Conservation (phyloP, 2,888 invertebrate species). For the Stenurella melanura region DNA sequence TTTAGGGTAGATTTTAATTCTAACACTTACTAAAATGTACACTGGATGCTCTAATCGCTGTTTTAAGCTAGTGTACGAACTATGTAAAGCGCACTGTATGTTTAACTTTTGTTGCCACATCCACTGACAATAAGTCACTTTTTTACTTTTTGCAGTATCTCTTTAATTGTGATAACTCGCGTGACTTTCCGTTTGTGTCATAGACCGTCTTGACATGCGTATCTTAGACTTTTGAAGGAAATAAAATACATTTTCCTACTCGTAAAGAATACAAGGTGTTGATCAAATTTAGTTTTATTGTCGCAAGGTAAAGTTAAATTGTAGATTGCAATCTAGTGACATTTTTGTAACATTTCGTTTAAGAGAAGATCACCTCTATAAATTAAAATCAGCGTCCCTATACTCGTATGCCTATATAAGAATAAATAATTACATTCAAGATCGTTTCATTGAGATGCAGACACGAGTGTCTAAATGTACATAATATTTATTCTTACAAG, state of each 20-base stretch:
- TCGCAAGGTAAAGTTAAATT: neutral
- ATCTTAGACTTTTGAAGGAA: neutral
- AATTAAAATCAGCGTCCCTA: slow-evolving; percentile 20
- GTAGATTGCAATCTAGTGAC: neutral
- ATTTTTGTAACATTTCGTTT: slow-evolving; percentile 1
- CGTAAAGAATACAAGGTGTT: neutral
- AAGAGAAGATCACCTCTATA: slow-evolving; percentile 27
- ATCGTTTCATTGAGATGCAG: slow-evolving; percentile 49
- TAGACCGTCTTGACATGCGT: too few species aligned
- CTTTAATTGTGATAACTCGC: too few species aligned
- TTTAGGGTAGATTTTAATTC: too few species aligned
- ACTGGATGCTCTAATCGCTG: too few species aligned
- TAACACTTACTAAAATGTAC: too few species aligned
- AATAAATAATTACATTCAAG: slow-evolving; percentile 48
- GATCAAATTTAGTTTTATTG: neutral
- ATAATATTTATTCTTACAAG: slow-evolving; percentile 10
- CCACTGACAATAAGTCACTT: too few species aligned
- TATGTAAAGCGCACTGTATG: too few species aligned
- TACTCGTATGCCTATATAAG: slow-evolving; percentile 31
- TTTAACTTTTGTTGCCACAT: too few species aligned
- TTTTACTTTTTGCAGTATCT: too few species aligned
- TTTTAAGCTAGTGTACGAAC: too few species aligned
- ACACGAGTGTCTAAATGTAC: slow-evolving; percentile 3
- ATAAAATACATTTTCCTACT: neutral
- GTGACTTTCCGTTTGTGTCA: too few species aligned